Evolutionary conservation across 2,113 vertebrate genomes (phyloP), one percentile per base, ranked within the genome.

Genomic region (Melanerpes formicivorus): DNA sequence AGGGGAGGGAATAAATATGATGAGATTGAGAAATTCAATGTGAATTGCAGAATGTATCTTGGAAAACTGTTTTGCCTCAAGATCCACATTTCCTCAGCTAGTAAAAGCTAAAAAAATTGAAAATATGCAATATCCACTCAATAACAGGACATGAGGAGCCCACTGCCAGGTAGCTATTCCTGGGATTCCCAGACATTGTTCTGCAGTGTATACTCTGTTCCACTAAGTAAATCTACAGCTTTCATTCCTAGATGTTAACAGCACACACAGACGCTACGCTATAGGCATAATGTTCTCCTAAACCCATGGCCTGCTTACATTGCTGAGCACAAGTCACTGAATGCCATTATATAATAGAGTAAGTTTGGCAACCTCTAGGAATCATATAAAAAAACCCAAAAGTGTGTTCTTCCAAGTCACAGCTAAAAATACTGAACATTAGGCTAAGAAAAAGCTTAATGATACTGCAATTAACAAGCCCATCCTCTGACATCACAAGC

Each of bases 401-500:
- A 17, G 40, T 5, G 2, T 77, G 48, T 89, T 77, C 88, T 88
- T 90, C 75, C 69, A 89, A 67, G 18, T 75, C 42, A 50, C 46
- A 71, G 63, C 34, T 80, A 84, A 81, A 89, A 93, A 84, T 84
- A 92, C 3, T 40, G 29, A 93, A 56, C 10, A 48, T 16, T 15
- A 77, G 52, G 42, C 67, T 82, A 74, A 64, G 18, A 89, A 88
- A 84, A 80, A 77, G 14, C 3, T 19, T 84, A 4, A 67, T 19
- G 73, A 63, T 82, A 76, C 17, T 60, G 62, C 76, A 93, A 62
- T 87, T 86, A 90, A 91, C 34, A 93, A 64, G 37, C 9, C 34
- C 18, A n/a, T 55, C 74, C 83, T 83, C 52, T 63, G 32, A 46
- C 48, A 23, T 19, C 30, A 91, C 25, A 50, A 56, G 29, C 87